A percentile compares a stretch with the other conserved stretches of the same genome.
Conservation (phyloP, 1,140 invertebrate genomes). For the Bombus superbus region DNA sequence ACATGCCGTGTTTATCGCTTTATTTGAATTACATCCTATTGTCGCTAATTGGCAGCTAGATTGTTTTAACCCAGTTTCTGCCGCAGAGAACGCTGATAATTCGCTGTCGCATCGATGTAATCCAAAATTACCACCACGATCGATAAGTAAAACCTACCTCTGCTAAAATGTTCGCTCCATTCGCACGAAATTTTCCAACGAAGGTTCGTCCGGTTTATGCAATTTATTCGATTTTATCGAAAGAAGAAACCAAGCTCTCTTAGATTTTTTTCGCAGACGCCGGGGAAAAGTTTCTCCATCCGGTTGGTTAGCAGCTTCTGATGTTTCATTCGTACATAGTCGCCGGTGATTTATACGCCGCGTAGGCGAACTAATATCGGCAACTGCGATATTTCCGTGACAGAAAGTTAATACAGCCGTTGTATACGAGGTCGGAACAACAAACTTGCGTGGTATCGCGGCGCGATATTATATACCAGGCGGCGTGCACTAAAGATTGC, state of each 20-base stretch:
- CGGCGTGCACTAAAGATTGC: not conserved
- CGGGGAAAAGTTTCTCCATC: not conserved
- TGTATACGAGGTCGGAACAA: not conserved
- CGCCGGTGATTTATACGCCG: not conserved
- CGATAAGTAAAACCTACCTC: not conserved
- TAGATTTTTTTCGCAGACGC: too few relatives aligned
- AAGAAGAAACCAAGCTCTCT: too few relatives aligned
- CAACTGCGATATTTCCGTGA: constrained; percentile 18
- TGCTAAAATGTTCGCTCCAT: not conserved
- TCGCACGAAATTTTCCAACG: not conserved
- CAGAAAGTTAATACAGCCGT: constrained; percentile 23
- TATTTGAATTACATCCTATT: not conserved
- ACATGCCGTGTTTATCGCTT: not conserved
- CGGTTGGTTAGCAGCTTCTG: not conserved
- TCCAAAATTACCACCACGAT: not conserved
- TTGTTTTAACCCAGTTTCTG: constrained; percentile 13
- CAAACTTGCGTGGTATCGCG: constrained; percentile 1
- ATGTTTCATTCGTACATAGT: not conserved
- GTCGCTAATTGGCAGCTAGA: not conserved
- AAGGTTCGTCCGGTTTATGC: too few relatives aligned
- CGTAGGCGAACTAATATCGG: constrained; percentile 17
- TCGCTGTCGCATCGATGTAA: too few relatives aligned
- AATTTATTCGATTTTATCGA: too few relatives aligned
- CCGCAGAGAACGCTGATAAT: not conserved
- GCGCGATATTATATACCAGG: constrained; percentile 6